Conservation (phyloP, 2,797 vertebrate species). For the Pelobates cultripes region DNA sequence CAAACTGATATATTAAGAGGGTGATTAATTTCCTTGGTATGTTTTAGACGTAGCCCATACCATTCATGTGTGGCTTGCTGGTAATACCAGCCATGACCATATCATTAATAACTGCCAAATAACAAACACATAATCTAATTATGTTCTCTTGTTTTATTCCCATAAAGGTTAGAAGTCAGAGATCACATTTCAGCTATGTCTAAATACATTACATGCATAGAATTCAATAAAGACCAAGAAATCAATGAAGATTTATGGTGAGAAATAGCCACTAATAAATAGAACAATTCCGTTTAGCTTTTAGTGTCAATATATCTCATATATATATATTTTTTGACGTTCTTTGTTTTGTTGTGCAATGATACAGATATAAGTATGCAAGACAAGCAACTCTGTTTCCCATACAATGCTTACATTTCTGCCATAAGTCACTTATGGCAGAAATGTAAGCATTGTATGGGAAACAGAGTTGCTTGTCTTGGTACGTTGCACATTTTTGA, state of each 20-base stretch:
- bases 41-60: not conserved
- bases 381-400: too few relatives aligned
- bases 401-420: too few relatives aligned
- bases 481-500: too few relatives aligned
- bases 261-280: not conserved
- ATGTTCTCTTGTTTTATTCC: not conserved
- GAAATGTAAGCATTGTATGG: too few relatives aligned
- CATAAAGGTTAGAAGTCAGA: constrained; percentile 37
- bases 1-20: too few relatives aligned
- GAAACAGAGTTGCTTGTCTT: too few relatives aligned
- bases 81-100: constrained; percentile 4
- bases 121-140: constrained; percentile 28
- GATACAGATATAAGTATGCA: too few relatives aligned
- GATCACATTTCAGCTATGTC: not conserved
- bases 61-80: constrained; percentile 24
- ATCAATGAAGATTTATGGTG: constrained; percentile 1
- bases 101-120: constrained; percentile 44
- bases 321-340: too few relatives aligned
- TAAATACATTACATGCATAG: constrained; percentile 29
- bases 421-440: too few relatives aligned
- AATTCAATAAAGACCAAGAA: constrained; percentile 13
- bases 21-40: too few relatives aligned
- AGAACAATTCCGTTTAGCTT: not conserved
- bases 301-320: not conserved
- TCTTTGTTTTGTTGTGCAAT: too few relatives aligned